Evolutionary conservation across 2,888 invertebrate species (phyloP).

Genomic region (Metalampra italica): DNA sequence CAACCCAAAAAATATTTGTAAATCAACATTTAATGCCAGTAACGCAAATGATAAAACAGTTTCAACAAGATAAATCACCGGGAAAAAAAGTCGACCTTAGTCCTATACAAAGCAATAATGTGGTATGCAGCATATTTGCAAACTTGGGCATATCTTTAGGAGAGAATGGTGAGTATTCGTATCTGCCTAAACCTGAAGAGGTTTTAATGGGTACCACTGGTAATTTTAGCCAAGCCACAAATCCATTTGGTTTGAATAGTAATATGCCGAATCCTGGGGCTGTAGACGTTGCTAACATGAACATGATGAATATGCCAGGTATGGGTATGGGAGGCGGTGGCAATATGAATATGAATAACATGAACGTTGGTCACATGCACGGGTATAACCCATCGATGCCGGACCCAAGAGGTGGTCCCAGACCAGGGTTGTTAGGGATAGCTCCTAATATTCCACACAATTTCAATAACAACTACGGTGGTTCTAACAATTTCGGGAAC

Average conservation of each 20-base stretch:
- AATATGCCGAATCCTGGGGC: slow-evolving; percentile 46
- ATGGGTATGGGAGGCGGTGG: slow-evolving; percentile 71
- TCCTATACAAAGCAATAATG: slow-evolving; percentile 68
- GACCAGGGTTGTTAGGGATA: slow-evolving; percentile 79
- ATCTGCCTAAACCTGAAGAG: slow-evolving; percentile 69
- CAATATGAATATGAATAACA: slow-evolving; percentile 58
- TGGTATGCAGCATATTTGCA: slow-evolving; percentile 79
- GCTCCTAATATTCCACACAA: slow-evolving; percentile 76
- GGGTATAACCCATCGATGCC: slow-evolving; percentile 61
- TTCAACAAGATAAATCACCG: slow-evolving; percentile 76
- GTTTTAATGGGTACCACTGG: slow-evolving; percentile 64
- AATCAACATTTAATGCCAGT: slow-evolving; percentile 83
- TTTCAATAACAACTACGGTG: slow-evolving; percentile 59
- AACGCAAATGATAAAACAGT: slow-evolving; percentile 79
- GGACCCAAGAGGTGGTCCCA: slow-evolving; percentile 68
- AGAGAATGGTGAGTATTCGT: slow-evolving; percentile 77
- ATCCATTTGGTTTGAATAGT: slow-evolving; percentile 50
- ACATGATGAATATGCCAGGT: slow-evolving; percentile 61
- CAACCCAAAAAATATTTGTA: slow-evolving; percentile 84
- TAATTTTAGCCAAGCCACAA: slow-evolving; percentile 54
- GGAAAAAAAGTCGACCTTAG: slow-evolving; percentile 77
- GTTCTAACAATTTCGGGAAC: slow-evolving; percentile 61
- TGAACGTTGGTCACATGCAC: slow-evolving; percentile 62
- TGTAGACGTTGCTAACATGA: slow-evolving; percentile 57
- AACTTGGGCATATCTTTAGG: slow-evolving; percentile 80